Evolutionary conservation across 1,140 invertebrate genomes (phyloP), one percentile per base, ranked within the genome.

Genomic region (Odontomachus brunneus): DNA sequence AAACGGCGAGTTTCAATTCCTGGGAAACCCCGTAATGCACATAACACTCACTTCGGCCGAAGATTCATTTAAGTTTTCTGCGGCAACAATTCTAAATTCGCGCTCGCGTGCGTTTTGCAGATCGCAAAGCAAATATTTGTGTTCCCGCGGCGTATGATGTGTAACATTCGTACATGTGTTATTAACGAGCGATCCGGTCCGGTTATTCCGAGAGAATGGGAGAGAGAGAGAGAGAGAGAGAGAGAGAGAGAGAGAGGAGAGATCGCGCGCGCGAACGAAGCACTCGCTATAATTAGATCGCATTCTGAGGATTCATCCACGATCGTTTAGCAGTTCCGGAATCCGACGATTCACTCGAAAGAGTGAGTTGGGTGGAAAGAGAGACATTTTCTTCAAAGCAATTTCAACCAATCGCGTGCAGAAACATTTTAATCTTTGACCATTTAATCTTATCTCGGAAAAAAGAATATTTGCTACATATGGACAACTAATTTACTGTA

Each of bases 71-170:
- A 80, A 5, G 7, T 48, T 48, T 14, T 44, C 44, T 1, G 1
- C 9, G 11, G 33, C 44, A 48, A 57, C 15, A 69, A 57, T 80
- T 71, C 44, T 14, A 71, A 53, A 38, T 9, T 44, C 22, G 48
- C 29, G 17, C n/a, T 14, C 33, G 33, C 48, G 24, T n/a, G 24
- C 49, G 17, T 69, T 53, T 69, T 69, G 5, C 26, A 26, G n/a
- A n/a, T 55, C 53, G 48, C 65, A 51, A 69, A 19, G 33, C 75
- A 80, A 71, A 71, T 55, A 44, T 80, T 80, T 29, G 75, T 2
- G 24, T n/a, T 69, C 0, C 63, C 26, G 11, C 22, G 33, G 22
- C 17, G 22, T 17, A 57, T 69, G 22, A 78, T 57, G 53, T 51
- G 9, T 63, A 78, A 67, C 63, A 57, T 55, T 67, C 11, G 5